phyloP scores from a whole-genome alignment of 2,113 vertebrate genomes.

The Syrmaticus mikado region DNA sequence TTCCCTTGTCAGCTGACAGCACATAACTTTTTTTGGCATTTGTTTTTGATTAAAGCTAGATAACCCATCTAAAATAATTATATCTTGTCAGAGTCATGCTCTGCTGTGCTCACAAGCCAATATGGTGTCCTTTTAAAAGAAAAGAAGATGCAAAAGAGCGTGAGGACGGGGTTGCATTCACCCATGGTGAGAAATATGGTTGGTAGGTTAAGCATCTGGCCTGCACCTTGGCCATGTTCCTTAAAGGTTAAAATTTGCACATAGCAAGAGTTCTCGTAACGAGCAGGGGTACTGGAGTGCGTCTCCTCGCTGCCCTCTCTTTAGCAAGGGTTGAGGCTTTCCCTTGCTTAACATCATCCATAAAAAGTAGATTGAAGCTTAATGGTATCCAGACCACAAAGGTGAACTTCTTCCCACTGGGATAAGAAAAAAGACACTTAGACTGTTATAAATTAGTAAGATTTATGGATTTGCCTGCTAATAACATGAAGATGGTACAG shows the following conservation, averaged over 20 bases:
- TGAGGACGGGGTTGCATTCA: neutral
- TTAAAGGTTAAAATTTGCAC: neutral
- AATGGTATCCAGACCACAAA: neutral
- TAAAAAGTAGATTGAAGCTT: conserved; percentile 7
- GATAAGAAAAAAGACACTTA: neutral
- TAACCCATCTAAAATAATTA: conserved; percentile 14
- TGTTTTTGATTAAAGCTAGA: neutral
- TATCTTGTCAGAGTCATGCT: neutral
- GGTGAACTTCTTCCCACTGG: neutral
- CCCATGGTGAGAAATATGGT: neutral
- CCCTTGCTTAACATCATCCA: neutral
- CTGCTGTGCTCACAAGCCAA: neutral
- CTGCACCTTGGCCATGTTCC: neutral
- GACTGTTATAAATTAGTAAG: neutral
- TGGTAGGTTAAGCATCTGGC: neutral
- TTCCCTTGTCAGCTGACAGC: neutral
- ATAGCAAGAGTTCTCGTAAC: neutral
- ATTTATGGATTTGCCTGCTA: conserved; percentile 1
- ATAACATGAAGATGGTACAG: neutral
- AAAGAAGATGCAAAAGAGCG: neutral
- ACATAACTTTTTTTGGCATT: neutral
- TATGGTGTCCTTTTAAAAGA: neutral
- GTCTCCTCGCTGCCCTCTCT: neutral
- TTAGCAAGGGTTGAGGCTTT: neutral
- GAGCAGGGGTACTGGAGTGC: neutral